Evolutionary conservation across 2,113 vertebrate genomes (phyloP).

Genomic region (Leptobrachium ailaonicum): DNA sequence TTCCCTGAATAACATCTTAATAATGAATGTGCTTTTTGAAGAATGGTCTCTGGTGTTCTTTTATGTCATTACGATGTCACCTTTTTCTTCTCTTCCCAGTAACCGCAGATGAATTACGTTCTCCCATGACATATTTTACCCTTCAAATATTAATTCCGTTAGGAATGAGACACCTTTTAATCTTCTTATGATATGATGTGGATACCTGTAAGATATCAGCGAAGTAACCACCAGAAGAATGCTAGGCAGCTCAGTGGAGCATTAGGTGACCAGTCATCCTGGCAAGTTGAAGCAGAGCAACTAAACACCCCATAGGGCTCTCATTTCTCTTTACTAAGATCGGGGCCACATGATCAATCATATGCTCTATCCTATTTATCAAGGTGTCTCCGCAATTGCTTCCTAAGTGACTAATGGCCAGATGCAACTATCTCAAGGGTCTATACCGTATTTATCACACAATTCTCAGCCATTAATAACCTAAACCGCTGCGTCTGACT

Average conservation of each 20-base stretch:
- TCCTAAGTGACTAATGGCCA: conserved; percentile 36
- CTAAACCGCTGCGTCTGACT: neutral
- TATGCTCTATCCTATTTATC: conserved; percentile 24
- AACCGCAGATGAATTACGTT: too few relatives aligned
- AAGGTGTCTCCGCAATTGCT: conserved; percentile 25
- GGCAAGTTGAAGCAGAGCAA: neutral
- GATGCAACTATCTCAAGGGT: conserved; percentile 45
- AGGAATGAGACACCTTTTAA: neutral
- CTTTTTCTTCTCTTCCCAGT: too few relatives aligned
- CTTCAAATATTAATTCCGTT: neutral
- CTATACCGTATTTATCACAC: conserved; percentile 36
- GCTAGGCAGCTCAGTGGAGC: neutral
- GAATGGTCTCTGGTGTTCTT: too few relatives aligned
- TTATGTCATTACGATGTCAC: too few relatives aligned
- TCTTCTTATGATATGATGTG: neutral
- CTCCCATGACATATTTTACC: too few relatives aligned
- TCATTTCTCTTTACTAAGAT: conserved; percentile 6
- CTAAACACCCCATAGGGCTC: conserved; percentile 19
- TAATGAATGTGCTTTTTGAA: too few relatives aligned
- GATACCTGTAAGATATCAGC: neutral
- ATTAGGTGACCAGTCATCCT: neutral
- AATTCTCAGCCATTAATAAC: conserved; percentile 39
- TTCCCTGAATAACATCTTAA: too few relatives aligned
- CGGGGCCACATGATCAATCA: conserved; percentile 25
- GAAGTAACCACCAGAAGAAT: neutral